Conservation (phyloP, 2,888 invertebrate species). For the Helicoverpa assulta region DNA sequence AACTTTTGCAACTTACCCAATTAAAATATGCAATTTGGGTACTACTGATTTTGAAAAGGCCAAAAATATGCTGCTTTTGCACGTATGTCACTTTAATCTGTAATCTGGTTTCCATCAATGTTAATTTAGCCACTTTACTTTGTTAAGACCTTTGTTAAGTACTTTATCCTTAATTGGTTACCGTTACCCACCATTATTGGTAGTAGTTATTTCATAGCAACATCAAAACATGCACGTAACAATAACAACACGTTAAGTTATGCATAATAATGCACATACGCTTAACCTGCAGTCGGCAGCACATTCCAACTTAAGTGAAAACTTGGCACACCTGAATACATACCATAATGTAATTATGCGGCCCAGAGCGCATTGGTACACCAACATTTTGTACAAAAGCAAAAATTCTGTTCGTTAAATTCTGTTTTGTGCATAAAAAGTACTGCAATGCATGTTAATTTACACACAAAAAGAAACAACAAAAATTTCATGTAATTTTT, state of each 20-base stretch:
- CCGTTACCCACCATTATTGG: too few relatives aligned
- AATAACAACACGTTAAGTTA: neutral
- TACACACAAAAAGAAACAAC: neutral
- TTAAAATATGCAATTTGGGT: too few relatives aligned
- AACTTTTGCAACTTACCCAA: too few relatives aligned
- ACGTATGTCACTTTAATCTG: too few relatives aligned
- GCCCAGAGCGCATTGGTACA: neutral
- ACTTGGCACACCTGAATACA: slow-evolving; percentile 15
- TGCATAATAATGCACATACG: neutral
- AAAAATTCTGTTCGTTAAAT: slow-evolving; percentile 7
- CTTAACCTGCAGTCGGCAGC: neutral
- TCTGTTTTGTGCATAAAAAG: slow-evolving; percentile 22
- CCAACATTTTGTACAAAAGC: slow-evolving; percentile 9
- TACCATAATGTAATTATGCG: slow-evolving; percentile 18
- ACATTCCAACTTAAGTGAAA: slow-evolving; percentile 8
- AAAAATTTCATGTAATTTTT: neutral
- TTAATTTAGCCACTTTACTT: too few relatives aligned
- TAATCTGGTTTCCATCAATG: too few relatives aligned
- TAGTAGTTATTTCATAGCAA: too few relatives aligned
- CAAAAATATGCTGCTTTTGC: too few relatives aligned
- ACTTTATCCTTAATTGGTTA: too few relatives aligned
- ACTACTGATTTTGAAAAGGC: too few relatives aligned
- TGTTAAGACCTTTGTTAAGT: too few relatives aligned
- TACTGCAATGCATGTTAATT: neutral
- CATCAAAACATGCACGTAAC: too few relatives aligned